These are phyloP conservation scores for Syngnathus scovelli DNA, from an alignment of 2,113 vertebrate species.

Conservation along the genomic window DNA sequence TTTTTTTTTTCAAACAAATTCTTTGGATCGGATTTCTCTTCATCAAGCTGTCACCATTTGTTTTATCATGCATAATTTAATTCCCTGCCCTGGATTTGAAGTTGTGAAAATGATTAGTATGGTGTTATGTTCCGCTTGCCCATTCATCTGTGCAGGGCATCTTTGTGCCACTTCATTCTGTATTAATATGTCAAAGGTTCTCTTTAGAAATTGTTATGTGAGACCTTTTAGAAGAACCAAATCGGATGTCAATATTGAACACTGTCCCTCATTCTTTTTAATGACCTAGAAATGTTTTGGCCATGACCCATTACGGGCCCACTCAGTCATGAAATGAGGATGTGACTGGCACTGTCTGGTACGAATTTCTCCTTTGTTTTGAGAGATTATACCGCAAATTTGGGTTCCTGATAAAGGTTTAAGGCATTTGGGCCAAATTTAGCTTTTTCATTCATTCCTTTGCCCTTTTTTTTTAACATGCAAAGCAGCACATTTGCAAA, in stretches of 20 bases:
- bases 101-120: slow-evolving; percentile 75
- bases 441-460: neutral
- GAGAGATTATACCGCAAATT: neutral
- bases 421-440: neutral
- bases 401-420: neutral
- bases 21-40: slow-evolving; percentile 65
- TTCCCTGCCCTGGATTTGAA: slow-evolving; percentile 71
- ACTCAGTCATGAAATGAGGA: slow-evolving; percentile 6
- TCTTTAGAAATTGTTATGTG: slow-evolving; percentile 64
- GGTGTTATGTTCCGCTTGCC: slow-evolving; percentile 65
- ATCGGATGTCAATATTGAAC: slow-evolving; percentile 46
- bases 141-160: slow-evolving; percentile 64
- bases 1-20: slow-evolving; percentile 50
- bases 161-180: slow-evolving; percentile 71
- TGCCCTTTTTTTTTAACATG: no score
- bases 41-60: slow-evolving; percentile 55
- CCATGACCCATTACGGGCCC: slow-evolving; percentile 40
- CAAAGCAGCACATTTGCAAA: neutral
- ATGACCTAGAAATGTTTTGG: slow-evolving; percentile 43
- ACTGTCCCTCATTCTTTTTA: slow-evolving; percentile 48
- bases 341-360: neutral
- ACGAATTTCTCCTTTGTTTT: neutral
- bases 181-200: slow-evolving; percentile 69
- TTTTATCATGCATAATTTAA: slow-evolving; percentile 75
- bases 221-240: slow-evolving; percentile 60